Percentiles rank a stretch among this genome's conserved stretches.
Evolutionary conservation across 2,888 invertebrate species (phyloP).

Genomic region (Argyresthia albistria): DNA sequence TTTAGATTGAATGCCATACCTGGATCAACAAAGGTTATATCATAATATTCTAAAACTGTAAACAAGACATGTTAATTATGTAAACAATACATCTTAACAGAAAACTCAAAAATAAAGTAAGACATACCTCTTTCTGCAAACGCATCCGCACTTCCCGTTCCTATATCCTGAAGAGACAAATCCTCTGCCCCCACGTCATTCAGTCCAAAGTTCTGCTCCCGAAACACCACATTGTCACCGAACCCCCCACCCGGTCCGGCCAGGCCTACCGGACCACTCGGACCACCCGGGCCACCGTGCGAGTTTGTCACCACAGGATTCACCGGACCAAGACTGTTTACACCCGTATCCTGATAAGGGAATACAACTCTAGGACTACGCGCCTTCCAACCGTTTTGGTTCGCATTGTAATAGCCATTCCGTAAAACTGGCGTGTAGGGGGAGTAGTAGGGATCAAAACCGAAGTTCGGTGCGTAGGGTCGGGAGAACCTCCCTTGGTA

Average conservation of each 20-base stretch:
- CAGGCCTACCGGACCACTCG: constrained; percentile 5
- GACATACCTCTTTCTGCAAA: constrained; percentile 78
- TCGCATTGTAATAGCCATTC: constrained; percentile 36
- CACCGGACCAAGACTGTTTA: constrained; percentile 21
- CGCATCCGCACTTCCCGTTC: constrained; percentile 57
- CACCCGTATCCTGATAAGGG: constrained; percentile 51
- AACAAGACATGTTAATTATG: neutral
- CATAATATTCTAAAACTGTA: no score
- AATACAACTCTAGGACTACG: constrained; percentile 62
- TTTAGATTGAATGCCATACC: no score
- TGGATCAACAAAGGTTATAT: no score
- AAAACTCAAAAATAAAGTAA: neutral
- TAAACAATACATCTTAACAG: neutral
- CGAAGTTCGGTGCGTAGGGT: constrained; percentile 49
- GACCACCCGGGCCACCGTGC: constrained; percentile 31
- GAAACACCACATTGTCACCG: constrained; percentile 64
- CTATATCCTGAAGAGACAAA: constrained; percentile 75
- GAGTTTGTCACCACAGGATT: constrained; percentile 49
- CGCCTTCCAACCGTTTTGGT: constrained; percentile 49
- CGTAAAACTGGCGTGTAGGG: constrained; percentile 38
- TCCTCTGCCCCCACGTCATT: constrained; percentile 73
- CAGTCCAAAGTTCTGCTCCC: constrained; percentile 74
- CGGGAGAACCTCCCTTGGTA: constrained; percentile 47
- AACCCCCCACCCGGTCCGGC: constrained; percentile 14
- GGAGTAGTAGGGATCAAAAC: constrained; percentile 37